phyloP scores from a whole-genome alignment of 2,888 invertebrate genomes.

The Epinotia nisella region DNA sequence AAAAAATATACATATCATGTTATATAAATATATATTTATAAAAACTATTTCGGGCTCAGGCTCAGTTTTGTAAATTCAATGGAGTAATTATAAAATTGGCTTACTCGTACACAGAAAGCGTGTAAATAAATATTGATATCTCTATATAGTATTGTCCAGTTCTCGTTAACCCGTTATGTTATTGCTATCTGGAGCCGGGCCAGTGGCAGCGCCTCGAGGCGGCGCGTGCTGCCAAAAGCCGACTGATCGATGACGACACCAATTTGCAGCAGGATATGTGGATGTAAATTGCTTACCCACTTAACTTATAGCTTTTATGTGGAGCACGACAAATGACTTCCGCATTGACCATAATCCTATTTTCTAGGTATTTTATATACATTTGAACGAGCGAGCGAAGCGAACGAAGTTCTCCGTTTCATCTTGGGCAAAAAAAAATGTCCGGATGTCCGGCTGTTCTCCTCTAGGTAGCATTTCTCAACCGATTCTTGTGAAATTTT shows the following conservation, averaged over 20 bases:
- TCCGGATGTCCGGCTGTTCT: too few species aligned
- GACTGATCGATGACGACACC: slow-evolving; percentile 53
- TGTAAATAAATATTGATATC: neutral
- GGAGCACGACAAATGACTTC: neutral
- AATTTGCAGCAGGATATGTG: slow-evolving; percentile 51
- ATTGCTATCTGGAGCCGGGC: slow-evolving; percentile 50
- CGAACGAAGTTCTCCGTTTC: too few species aligned
- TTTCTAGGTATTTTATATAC: neutral
- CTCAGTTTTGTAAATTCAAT: too few species aligned
- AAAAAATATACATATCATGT: too few species aligned
- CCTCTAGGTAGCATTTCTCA: too few species aligned
- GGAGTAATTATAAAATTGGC: too few species aligned
- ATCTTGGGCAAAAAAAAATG: too few species aligned
- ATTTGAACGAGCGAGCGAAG: neutral
- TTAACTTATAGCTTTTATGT: neutral
- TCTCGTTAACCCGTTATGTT: slow-evolving; percentile 37
- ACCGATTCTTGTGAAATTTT: too few species aligned
- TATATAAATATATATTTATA: too few species aligned
- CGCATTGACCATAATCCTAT: neutral
- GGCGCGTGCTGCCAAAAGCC: slow-evolving; percentile 52
- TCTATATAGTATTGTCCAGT: slow-evolving; percentile 20
- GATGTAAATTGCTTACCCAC: slow-evolving; percentile 10
- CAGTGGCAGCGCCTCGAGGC: slow-evolving; percentile 52
- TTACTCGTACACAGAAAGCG: neutral
- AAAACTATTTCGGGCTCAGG: too few species aligned